Conservation (phyloP, 1,140 invertebrate genomes). For the Achroia grisella region DNA sequence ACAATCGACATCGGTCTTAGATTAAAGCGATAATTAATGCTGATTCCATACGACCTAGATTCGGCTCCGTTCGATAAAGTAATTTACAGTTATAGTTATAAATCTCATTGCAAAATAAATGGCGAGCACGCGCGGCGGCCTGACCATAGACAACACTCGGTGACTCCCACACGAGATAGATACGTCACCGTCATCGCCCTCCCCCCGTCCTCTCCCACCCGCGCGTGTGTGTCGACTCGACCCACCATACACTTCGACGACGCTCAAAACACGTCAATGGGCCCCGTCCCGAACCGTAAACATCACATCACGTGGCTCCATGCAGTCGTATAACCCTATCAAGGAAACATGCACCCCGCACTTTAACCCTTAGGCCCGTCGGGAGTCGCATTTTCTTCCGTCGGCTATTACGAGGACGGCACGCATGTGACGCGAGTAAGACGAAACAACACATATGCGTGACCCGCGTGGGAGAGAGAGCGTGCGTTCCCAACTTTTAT, state of each 20-base stretch:
- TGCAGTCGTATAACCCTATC: constrained; percentile 28
- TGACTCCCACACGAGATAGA: constrained; percentile 47
- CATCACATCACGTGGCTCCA: constrained; percentile 31
- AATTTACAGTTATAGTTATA: constrained; percentile 72
- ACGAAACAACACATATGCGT: constrained; percentile 58
- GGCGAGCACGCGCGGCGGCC: constrained; percentile 53
- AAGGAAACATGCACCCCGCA: constrained; percentile 1
- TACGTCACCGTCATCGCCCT: constrained; percentile 28
- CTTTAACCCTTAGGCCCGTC: constrained; percentile 10
- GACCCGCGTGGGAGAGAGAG: constrained; percentile 34
- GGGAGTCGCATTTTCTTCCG: constrained; percentile 10
- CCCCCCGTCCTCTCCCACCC: constrained; percentile 23
- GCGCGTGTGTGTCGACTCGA: constrained; percentile 24
- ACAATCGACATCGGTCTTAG: constrained; percentile 64
- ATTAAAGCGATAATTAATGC: constrained; percentile 72
- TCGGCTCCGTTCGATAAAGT: constrained; percentile 64
- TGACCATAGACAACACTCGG: constrained; percentile 64
- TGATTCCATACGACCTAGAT: constrained; percentile 73
- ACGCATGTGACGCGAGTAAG: constrained; percentile 42
- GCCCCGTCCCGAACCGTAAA: constrained; percentile 27
- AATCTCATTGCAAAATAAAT: constrained; percentile 71
- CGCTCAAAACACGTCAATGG: constrained; percentile 29
- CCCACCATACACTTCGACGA: neutral
- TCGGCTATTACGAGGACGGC: constrained; percentile 29
- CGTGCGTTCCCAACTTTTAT: constrained; percentile 34